Conservation (phyloP, 2,113 vertebrate species). For the Oncorhynchus clarkii region DNA sequence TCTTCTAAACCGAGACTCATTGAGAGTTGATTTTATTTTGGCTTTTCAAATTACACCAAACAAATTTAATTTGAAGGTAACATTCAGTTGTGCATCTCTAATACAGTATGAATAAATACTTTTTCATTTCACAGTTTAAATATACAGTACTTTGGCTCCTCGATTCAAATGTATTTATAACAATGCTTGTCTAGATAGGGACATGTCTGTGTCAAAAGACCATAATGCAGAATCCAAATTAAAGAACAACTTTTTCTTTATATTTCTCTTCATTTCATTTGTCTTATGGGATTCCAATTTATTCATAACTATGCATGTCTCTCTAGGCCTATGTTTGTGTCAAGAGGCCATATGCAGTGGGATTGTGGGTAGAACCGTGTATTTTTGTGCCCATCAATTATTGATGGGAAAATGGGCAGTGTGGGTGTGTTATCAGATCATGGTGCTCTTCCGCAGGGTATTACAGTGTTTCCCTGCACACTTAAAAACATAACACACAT, state of each 20-base stretch:
- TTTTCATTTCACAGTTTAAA: no score
- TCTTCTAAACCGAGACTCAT: background rate
- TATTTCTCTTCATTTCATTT: background rate
- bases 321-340: conserved; percentile 17
- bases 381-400: conserved; percentile 63
- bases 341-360: conserved; percentile 20
- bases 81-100: no score
- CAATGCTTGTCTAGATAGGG: no score
- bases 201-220: background rate
- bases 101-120: no score
- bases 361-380: conserved; percentile 13
- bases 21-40: background rate
- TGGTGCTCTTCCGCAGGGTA: conserved; percentile 29
- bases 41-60: background rate
- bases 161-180: no score
- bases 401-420: conserved; percentile 69
- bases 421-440: conserved; percentile 48
- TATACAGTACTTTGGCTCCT: no score
- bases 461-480: conserved; percentile 30
- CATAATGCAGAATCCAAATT: no score
- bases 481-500: background rate
- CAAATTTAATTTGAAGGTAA: background rate
- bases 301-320: conserved; percentile 9
- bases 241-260: no score
- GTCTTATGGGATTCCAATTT: conserved; percentile 6